Percentiles rank a stretch among this genome's conserved stretches.
Conservation (phyloP, 2,888 invertebrate species). For the Leucoptera coffeella region DNA sequence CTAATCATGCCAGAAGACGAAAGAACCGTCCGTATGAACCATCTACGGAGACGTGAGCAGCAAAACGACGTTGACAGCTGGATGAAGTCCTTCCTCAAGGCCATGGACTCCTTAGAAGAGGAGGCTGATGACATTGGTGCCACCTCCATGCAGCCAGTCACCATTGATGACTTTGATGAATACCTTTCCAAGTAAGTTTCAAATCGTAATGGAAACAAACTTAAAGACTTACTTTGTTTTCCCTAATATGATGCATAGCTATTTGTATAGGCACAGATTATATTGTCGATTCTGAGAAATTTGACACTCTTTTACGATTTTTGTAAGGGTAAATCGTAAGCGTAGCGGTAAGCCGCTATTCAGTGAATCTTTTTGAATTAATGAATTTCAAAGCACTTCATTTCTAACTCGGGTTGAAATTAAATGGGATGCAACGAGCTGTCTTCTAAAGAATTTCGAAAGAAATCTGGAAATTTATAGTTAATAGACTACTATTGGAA, state of each 20-base stretch:
- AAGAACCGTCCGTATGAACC: slow-evolving; percentile 78
- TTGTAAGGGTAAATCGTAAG: too few species aligned
- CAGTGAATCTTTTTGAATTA: too few species aligned
- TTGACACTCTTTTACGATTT: too few species aligned
- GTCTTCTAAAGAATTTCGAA: too few species aligned
- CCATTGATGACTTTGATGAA: slow-evolving; percentile 85
- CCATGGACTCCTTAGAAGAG: slow-evolving; percentile 79
- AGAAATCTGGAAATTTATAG: too few species aligned
- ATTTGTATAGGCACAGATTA: not conserved
- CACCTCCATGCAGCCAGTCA: slow-evolving; percentile 84
- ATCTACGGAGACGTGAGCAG: slow-evolving; percentile 72
- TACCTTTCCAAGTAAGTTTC: slow-evolving; percentile 81
- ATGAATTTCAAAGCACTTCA: too few species aligned
- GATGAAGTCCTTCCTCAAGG: slow-evolving; percentile 83
- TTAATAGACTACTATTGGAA: too few species aligned
- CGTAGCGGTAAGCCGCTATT: too few species aligned
- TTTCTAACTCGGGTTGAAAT: too few species aligned
- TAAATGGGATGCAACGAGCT: too few species aligned
- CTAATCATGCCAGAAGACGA: slow-evolving; percentile 89
- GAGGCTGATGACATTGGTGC: slow-evolving; percentile 77
- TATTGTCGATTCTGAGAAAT: too few species aligned
- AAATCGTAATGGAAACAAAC: not conserved
- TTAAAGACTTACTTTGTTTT: not conserved
- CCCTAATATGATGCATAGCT: not conserved
- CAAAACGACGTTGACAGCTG: slow-evolving; percentile 81